Conservation (phyloP, 2,797 vertebrate genomes). For the Mormyrus proboscirostris region DNA sequence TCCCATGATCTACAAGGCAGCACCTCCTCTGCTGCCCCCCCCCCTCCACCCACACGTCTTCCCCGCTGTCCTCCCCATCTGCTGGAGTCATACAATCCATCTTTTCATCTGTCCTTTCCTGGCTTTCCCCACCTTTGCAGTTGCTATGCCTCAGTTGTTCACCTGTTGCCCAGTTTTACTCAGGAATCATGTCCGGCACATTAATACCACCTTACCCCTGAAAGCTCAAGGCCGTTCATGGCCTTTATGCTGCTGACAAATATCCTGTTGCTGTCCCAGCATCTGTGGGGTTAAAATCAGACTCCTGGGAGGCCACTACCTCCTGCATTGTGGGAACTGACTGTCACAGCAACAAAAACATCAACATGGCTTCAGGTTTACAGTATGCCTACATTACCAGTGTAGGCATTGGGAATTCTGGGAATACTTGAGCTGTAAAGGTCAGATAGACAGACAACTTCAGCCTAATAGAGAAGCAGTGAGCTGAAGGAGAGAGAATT, state of each 20-base stretch:
- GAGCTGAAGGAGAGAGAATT: not conserved
- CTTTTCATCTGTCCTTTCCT: not conserved
- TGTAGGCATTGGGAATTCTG: not conserved
- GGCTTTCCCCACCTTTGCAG: not conserved
- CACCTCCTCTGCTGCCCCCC: not conserved
- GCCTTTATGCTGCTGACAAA: not conserved
- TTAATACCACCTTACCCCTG: not conserved
- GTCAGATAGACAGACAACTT: not conserved
- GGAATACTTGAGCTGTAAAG: not conserved
- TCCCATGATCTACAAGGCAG: slow-evolving; percentile 13
- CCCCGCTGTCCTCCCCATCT: not conserved
- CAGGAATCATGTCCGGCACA: not conserved
- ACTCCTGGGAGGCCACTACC: not conserved
- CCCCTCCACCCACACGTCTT: slow-evolving; percentile 15
- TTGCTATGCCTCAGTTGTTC: not conserved
- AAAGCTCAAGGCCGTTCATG: not conserved
- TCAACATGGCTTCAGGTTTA: not conserved
- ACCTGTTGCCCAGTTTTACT: not conserved
- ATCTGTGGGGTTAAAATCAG: not conserved
- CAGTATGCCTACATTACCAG: not conserved
- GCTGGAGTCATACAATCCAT: not conserved
- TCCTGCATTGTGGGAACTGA: not conserved
- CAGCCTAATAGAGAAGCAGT: not conserved
- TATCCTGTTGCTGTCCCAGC: not conserved
- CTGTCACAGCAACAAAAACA: not conserved